Base-by-base conservation (phyloP, 1,140 invertebrate genomes). In the Radopholus similis region DNA sequence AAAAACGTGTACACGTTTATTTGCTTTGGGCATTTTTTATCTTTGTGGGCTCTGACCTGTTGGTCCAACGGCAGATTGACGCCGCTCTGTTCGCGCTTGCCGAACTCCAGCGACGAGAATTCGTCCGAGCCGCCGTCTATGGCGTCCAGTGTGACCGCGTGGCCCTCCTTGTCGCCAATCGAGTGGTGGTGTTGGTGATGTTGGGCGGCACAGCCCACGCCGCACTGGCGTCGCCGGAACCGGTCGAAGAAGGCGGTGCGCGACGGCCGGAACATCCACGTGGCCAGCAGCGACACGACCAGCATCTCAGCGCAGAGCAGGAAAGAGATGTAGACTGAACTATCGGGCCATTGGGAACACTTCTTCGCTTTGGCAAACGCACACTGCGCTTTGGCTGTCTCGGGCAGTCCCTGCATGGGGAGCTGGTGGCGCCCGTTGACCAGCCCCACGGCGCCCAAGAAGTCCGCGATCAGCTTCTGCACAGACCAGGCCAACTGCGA, bases 381-480 rank as follows among this genome's bases (percentile, higher is more conserved):
- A 79, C 77, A 80, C 64, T 70, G 72, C 40, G 76, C 76, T 56
- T 78, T 78, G 0, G 76, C 73, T 21, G 64, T 26, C 2, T 68
- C 64, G 13, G 80, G 77, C 11, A 80, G 42, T 23, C 70, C 34
- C 32, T 66, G 72, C 23, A 3, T 60, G 59, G n/a, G 30, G 18
- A 47, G 21, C 21, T 51, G 34, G 8, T 21, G 18, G 6, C 32
- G 56, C 28, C 56, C 62, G 35, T 32, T 15, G 9, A 79, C 67
- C 4, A 79, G 44, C 9, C 63, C 71, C 42, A 79, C 47, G 4
- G 77, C 68, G 11, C 69, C 78, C 0, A 79, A 51, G 44, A 80
- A 80, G 21, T 80, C 77, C 44, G 81, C 77, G 5, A 70, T 37
- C 58, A 79, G 76, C 59, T 79, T 79, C 56, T 79, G 77, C n/a